Percentiles rank a stretch among this genome's conserved stretches.
Evolutionary conservation across 2,888 invertebrate genomes (phyloP).

Genomic region (Lobophora halterata): DNA sequence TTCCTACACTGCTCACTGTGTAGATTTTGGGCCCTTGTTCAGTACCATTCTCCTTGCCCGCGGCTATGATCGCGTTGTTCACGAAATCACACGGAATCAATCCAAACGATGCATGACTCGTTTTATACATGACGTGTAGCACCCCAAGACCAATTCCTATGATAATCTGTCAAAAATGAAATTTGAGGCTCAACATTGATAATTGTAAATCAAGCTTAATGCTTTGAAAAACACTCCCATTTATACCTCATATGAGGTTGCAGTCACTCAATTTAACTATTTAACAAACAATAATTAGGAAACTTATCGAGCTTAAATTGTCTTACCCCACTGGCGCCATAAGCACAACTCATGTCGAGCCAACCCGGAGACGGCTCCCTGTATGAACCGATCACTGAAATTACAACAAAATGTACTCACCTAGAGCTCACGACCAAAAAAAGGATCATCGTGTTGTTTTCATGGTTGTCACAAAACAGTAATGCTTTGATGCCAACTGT

Average conservation of each 20-base stretch:
- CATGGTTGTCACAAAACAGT: too few species aligned
- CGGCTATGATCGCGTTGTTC: constrained; percentile 3
- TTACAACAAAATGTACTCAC: neutral
- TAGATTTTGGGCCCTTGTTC: constrained; percentile 2
- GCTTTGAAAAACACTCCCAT: too few species aligned
- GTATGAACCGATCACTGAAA: constrained; percentile 1
- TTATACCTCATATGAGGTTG: too few species aligned
- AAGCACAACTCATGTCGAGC: constrained; percentile 3
- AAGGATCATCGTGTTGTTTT: too few species aligned
- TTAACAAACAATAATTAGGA: neutral
- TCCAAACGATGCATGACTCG: neutral
- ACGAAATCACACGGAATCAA: constrained; percentile 5
- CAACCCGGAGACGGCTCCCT: constrained; percentile 2
- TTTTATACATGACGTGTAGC: neutral
- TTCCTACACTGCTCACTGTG: neutral
- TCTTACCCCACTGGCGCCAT: constrained; percentile 3
- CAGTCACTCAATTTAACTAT: neutral
- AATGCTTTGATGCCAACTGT: too few species aligned
- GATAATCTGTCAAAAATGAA: neutral
- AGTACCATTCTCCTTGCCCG: neutral
- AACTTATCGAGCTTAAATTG: neutral
- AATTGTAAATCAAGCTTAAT: too few species aligned
- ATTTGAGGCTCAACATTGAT: neutral
- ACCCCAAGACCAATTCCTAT: constrained; percentile 2
- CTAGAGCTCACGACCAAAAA: too few species aligned